Evolutionary conservation across 2,888 invertebrate species (phyloP), one percentile per base, ranked within the genome.

Genomic region (Platycheirus albimanus): DNA sequence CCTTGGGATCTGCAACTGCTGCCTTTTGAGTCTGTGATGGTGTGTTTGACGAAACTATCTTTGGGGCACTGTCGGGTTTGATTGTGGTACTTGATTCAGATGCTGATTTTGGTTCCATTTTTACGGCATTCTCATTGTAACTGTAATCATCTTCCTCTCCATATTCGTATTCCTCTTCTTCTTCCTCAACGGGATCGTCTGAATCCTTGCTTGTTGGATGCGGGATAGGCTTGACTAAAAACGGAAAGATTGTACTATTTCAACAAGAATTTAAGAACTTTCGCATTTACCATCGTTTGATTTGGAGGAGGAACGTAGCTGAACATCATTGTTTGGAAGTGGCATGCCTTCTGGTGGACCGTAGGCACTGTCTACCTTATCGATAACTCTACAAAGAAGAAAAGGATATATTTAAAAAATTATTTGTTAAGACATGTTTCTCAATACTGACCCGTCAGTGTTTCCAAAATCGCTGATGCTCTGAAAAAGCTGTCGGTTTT

Each of bases 401-500:
- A n/a, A n/a, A n/a, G n/a, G n/a, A n/a, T n/a, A n/a, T n/a, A n/a
- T n/a, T n/a, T n/a, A n/a, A n/a, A n/a, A n/a, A 33, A 8, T 33
- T 33, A 7, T 8, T 7, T 33, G 5, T 8, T 33, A 4, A 33
- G n/a, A n/a, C n/a, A 33, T 33, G 8, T 33, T 33, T 8, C 7
- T 33, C 8, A 33, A 33, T 13, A 85, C 88, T 86, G 80, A 90
- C 90, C 90, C 88, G 86, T 90, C 87, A 66, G 84, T 74, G 85
- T 85, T 88, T 49, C 90, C 90, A 85, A 91, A 90, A 74, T 91
- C 89, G 72, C 89, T 93, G 93, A 77, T 96, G 94, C 79, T 92
- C 88, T 74, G 96, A 94, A 89, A 96, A 92, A 86, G 92, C 92
- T 89, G 94, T 93, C 66, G 94, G 93, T 76, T 94, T 92, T 86